These are phyloP conservation scores for Rutilus rutilus DNA, from an alignment of 2,113 vertebrate species.

Conservation along the genomic window DNA sequence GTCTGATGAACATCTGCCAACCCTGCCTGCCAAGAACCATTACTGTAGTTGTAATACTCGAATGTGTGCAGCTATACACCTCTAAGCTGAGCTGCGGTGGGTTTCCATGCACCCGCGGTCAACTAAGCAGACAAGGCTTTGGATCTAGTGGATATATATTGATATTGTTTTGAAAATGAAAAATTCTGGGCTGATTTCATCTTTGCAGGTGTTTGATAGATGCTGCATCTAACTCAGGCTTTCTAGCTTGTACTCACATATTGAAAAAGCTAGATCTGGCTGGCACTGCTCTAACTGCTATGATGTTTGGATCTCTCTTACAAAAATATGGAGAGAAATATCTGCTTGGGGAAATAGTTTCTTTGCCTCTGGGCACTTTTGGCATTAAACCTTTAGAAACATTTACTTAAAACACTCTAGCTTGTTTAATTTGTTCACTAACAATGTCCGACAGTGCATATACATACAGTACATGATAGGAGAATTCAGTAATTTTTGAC, in stretches of 20 bases:
- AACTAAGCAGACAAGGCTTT: background rate
- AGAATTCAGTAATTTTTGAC: background rate
- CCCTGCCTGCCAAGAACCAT: slow-evolving; percentile 15
- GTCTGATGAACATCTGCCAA: slow-evolving; percentile 33
- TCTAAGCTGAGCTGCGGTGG: background rate
- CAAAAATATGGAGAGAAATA: background rate
- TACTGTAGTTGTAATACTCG: background rate
- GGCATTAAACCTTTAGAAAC: background rate
- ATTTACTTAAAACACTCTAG: background rate
- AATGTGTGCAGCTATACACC: background rate
- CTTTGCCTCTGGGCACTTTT: background rate
- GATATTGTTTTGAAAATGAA: background rate
- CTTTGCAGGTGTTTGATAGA: background rate
- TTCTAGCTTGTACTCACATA: background rate
- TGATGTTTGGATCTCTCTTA: background rate
- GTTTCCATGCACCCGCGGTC: background rate
- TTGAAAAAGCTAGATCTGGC: background rate
- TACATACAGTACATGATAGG: background rate
- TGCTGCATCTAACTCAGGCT: background rate
- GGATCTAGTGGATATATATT: background rate
- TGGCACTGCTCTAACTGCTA: background rate
- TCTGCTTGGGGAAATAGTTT: background rate
- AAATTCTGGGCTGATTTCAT: background rate
- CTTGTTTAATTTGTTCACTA: background rate
- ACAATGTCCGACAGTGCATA: background rate